A percentile compares a stretch with the other conserved stretches of the same genome.
Evolutionary conservation across 2,888 invertebrate genomes (phyloP).

Genomic region (Campopleginae sp.): DNA sequence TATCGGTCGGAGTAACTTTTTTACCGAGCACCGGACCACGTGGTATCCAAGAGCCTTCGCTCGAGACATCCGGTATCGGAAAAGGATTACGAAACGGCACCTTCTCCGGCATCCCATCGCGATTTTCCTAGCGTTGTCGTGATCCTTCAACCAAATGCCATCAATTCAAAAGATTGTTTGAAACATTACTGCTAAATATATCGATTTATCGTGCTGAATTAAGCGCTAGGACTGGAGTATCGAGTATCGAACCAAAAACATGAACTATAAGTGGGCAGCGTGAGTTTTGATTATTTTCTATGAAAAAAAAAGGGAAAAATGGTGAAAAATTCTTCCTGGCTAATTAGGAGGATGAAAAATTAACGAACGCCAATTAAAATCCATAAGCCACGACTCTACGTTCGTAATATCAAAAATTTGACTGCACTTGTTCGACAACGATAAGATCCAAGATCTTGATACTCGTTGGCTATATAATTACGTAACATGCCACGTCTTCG

Average conservation of each 20-base stretch:
- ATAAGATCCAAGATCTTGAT: constrained; percentile 34
- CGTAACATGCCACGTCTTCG: constrained; percentile 45
- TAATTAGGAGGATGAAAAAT: neutral
- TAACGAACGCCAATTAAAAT: constrained; percentile 9
- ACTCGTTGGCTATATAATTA: constrained; percentile 42
- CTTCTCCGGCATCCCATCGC: constrained; percentile 55
- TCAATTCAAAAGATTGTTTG: neutral
- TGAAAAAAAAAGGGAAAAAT: neutral
- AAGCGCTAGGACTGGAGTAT: constrained; percentile 22
- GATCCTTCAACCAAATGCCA: neutral
- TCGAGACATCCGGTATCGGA: constrained; percentile 78
- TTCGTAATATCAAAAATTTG: constrained; percentile 18
- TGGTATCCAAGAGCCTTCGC: constrained; percentile 77
- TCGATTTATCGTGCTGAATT: constrained; percentile 33
- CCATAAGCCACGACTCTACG: neutral
- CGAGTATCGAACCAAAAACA: neutral
- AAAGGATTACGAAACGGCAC: constrained; percentile 78
- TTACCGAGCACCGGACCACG: constrained; percentile 76
- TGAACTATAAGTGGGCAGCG: too few relatives aligned
- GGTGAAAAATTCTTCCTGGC: neutral
- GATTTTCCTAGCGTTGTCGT: constrained; percentile 6
- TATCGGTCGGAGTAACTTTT: constrained; percentile 75
- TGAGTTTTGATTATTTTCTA: too few relatives aligned
- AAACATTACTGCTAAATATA: constrained; percentile 26
- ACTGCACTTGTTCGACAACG: constrained; percentile 51